phyloP scores from a whole-genome alignment of 2,113 vertebrate species.

The Neotoma lepida region DNA sequence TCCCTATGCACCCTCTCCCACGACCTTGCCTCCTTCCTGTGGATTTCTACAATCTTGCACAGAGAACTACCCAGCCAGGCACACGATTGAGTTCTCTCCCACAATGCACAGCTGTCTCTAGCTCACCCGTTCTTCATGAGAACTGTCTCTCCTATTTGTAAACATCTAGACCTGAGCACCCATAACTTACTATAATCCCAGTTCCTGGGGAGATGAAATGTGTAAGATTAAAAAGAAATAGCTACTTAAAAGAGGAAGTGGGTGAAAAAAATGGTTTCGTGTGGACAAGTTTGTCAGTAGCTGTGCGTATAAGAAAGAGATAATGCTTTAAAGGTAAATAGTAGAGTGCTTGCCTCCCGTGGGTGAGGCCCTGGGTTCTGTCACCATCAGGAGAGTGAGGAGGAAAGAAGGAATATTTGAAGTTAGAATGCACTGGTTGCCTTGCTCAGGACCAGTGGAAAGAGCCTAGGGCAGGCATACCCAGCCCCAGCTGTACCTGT shows the following conservation, averaged over 20 bases:
- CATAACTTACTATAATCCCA: accelerated
- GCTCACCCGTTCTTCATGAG: accelerated
- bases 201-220: background rate
- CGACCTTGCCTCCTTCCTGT: no score
- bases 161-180: background rate
- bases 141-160: accelerated
- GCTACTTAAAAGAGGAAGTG: background rate
- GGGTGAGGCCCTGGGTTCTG: background rate
- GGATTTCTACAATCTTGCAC: background rate
- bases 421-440: background rate
- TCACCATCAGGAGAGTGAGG: background rate
- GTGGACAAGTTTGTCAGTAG: background rate
- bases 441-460: background rate
- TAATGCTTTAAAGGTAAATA: no score
- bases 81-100: accelerated
- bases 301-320: no score
- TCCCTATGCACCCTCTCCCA: background rate
- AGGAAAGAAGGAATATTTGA: background rate
- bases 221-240: background rate
- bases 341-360: background rate
- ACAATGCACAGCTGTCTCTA: no score
- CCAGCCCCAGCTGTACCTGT: background rate
- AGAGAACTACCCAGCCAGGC: background rate
- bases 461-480: background rate
- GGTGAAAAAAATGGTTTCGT: background rate